Percentiles rank a stretch among this genome's conserved stretches.
Conservation (phyloP, 2,888 invertebrate species). For the Drosophila histrio region DNA sequence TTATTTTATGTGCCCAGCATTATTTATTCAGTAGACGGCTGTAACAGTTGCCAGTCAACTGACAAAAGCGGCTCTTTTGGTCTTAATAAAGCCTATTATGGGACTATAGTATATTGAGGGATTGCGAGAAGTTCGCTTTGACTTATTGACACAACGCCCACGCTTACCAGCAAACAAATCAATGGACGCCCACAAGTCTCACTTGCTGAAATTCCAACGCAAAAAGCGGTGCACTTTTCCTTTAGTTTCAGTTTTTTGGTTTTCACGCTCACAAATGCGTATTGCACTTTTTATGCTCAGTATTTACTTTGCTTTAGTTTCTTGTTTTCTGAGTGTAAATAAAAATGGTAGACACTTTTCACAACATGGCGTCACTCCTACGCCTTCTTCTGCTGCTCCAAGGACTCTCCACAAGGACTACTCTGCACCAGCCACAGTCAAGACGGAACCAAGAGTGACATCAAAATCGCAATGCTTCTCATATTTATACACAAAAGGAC, state of each 20-base stretch:
- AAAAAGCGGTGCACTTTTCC: slow-evolving; percentile 40
- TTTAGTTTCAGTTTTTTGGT: not conserved
- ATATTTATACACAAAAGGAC: slow-evolving; percentile 54
- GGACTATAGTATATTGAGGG: slow-evolving; percentile 17
- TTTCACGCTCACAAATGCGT: slow-evolving; percentile 4
- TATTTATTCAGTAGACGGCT: slow-evolving; percentile 31
- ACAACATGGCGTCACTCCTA: slow-evolving; percentile 77
- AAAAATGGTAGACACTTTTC: slow-evolving; percentile 70
- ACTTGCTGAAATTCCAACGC: not conserved
- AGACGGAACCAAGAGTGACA: slow-evolving; percentile 70
- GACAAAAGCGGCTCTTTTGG: slow-evolving; percentile 20
- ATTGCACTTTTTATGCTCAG: slow-evolving; percentile 33
- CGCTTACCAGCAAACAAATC: slow-evolving; percentile 66
- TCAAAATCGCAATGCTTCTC: slow-evolving; percentile 42
- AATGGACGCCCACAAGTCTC: slow-evolving; percentile 41
- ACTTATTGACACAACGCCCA: slow-evolving; percentile 60
- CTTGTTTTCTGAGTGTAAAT: slow-evolving; percentile 38
- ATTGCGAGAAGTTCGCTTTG: slow-evolving; percentile 12
- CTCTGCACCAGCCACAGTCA: slow-evolving; percentile 54
- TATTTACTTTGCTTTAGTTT: slow-evolving; percentile 18
- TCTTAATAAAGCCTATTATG: slow-evolving; percentile 28
- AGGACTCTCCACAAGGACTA: slow-evolving; percentile 30
- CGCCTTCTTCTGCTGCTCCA: slow-evolving; percentile 47
- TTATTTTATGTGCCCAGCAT: slow-evolving; percentile 18
- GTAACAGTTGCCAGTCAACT: slow-evolving; percentile 21